Base-by-base conservation (phyloP, 2,113 vertebrate genomes). In the Poecile atricapillus region DNA sequence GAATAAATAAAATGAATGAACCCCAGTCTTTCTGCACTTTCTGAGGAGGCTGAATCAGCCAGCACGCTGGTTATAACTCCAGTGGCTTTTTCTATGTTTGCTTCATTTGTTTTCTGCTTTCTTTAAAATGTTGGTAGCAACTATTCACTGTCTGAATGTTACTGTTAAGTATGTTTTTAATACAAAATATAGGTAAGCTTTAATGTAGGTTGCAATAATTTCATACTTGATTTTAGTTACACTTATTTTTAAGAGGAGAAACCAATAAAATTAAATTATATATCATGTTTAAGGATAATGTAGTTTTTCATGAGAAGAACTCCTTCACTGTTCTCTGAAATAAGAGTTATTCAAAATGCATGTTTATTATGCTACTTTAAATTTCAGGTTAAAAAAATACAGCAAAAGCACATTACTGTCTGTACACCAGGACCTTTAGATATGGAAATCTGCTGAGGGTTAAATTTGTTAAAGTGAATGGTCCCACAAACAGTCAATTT, bases 391-490 rank as follows among this genome's bases (percentile, higher is more conserved):
- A 49, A 93, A 86, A 86, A 73, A 68, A 19, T 56, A 19, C 9
- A 83, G 50, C 0, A 55, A 64, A 71, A 69, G 1, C 13, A n/a
- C n/a, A 35, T 28, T 88, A 33, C 22, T 78, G 3, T 23, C 64
- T 49, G 22, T 30, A 63, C 23, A 33, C 2, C 19, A 28, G 31
- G 35, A n/a, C 25, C 86, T 30, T 79, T 64, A 68, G 22, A 56
- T 64, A 50, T 3, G 44, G 52, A 33, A 67, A 63, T 86, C 19
- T 55, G 20, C 19, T 81, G 69, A n/a, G 59, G 2, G 20, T 35
- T 81, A 95, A 63, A 12, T 89, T 89, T 59, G 22, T 76, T 83
- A 64, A 64, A 89, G 17, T 37, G 35, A 84, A 68, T 62, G 65
- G 31, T 71, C 52, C 52, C 25, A 68, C n/a, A 37, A 87, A 39